phyloP scores from a whole-genome alignment of 1,140 invertebrate genomes.

The Hycleus phaleratus region DNA sequence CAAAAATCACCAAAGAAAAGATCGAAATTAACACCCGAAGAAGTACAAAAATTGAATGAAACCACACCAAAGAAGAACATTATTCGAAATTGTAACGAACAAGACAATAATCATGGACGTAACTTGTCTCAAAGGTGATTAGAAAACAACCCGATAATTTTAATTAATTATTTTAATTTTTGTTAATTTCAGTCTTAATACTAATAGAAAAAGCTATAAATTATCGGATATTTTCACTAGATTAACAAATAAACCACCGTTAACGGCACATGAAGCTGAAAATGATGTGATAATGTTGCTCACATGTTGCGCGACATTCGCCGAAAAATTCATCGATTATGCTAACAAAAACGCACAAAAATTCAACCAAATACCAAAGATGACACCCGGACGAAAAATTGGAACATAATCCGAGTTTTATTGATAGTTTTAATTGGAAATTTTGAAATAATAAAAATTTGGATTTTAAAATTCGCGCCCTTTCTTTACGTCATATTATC shows the following conservation, averaged over 20 bases:
- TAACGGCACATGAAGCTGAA: slow-evolving; percentile 51
- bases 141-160: background rate
- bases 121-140: background rate
- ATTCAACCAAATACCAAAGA: slow-evolving; percentile 26
- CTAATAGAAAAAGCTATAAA: slow-evolving; percentile 39
- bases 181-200: too few species aligned
- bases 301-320: slow-evolving; percentile 46
- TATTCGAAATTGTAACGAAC: background rate
- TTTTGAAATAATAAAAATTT: background rate
- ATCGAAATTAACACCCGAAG: slow-evolving; percentile 26
- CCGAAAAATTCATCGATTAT: slow-evolving; percentile 48
- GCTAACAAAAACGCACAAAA: slow-evolving; percentile 45
- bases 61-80: slow-evolving; percentile 34
- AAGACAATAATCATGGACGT: background rate
- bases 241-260: slow-evolving; percentile 40
- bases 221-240: slow-evolving; percentile 47
- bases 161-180: background rate
- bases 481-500: background rate
- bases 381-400: slow-evolving; percentile 27
- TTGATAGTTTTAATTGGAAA: background rate
- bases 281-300: slow-evolving; percentile 51
- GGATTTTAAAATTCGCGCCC: background rate
- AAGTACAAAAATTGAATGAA: slow-evolving; percentile 42
- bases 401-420: slow-evolving; percentile 15
- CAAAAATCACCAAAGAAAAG: slow-evolving; percentile 21